Conservation (phyloP, 2,113 vertebrate species). For the Barbus barbus region DNA sequence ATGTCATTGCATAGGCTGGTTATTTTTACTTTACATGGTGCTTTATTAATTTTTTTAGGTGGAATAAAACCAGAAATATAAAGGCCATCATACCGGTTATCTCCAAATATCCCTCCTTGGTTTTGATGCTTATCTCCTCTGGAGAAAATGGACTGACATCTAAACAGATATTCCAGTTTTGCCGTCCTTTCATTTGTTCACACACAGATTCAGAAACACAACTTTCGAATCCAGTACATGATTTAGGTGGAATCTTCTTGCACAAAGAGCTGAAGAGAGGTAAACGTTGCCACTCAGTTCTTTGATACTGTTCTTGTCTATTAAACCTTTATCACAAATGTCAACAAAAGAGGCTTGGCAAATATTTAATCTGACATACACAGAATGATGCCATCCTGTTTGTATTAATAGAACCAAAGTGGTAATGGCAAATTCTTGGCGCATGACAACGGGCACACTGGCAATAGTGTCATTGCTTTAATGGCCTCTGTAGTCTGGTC, state of each 20-base stretch:
- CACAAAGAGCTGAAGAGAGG: slow-evolving; percentile 40
- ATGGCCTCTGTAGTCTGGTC: slow-evolving; percentile 46
- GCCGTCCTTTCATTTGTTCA: neutral
- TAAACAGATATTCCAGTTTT: slow-evolving; percentile 48
- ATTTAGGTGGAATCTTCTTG: slow-evolving; percentile 5
- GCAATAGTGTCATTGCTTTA: slow-evolving; percentile 18
- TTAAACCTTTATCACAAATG: neutral
- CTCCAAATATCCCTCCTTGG: slow-evolving; percentile 44
- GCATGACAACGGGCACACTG: slow-evolving; percentile 25
- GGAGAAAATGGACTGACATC: slow-evolving; percentile 40
- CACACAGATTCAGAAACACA: neutral
- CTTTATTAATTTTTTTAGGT: neutral
- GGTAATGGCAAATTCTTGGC: slow-evolving; percentile 55
- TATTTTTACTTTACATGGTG: neutral
- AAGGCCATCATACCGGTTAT: slow-evolving; percentile 31
- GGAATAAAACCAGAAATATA: neutral
- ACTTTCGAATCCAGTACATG: neutral
- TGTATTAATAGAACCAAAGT: slow-evolving; percentile 39
- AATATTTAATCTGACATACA: slow-evolving; percentile 29
- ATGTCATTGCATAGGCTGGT: neutral
- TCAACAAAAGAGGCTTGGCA: slow-evolving; percentile 45
- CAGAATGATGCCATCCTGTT: slow-evolving; percentile 7
- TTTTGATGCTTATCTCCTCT: slow-evolving; percentile 48
- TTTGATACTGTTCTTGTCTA: slow-evolving; percentile 26
- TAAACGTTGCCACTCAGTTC: neutral